Base-by-base conservation (phyloP, 2,113 vertebrate species). In the Procavia capensis region DNA sequence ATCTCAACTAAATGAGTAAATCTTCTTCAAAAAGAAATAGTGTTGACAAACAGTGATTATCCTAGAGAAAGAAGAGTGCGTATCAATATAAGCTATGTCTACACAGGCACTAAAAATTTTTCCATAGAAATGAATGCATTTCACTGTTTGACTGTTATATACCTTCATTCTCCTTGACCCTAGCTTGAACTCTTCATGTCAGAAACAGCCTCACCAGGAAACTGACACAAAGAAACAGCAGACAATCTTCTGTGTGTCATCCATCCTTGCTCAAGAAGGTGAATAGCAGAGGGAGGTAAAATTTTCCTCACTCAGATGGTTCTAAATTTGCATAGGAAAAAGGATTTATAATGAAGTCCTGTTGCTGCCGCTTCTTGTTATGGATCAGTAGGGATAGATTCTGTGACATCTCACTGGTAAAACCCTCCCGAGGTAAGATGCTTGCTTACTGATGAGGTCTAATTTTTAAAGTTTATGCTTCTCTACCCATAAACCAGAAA, bases 321-420 rank as follows among this genome's bases (percentile, higher is more conserved):
- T 91, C 54, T 74, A 90, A 87, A 89, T 84, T 45, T 96, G 25
- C 90, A 66, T 31, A 82, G n/a, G 81, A 27, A 84, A 94, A 86
- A 85, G 27, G 63, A 90, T 90, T 76, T 81, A 54, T 61, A 89
- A 82, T 81, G 41, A 81, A 93, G 45, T 64, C 6, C 3, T 25
- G 4, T 50, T 84, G 45, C 10, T 91, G n/a, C n/a, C 80, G 61
- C 22, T 90, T 41, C 24, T 95, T 45, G 74, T 59, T 74, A 68
- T 72, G 50, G 27, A 95, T 78, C 19, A 79, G 39, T 74, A 76
- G 13, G 27, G 11, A 61, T 79, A 34, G 41, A 82, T 11, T 76
- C 70, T 31, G 39, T 61, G 85, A 88, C 9, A 93, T 25, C 80
- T 54, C 74, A 43, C 39, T 88, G 17, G 74, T 87, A 79, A 72